phyloP scores from a whole-genome alignment of 1,140 invertebrate species.

The Orussus abietinus region DNA sequence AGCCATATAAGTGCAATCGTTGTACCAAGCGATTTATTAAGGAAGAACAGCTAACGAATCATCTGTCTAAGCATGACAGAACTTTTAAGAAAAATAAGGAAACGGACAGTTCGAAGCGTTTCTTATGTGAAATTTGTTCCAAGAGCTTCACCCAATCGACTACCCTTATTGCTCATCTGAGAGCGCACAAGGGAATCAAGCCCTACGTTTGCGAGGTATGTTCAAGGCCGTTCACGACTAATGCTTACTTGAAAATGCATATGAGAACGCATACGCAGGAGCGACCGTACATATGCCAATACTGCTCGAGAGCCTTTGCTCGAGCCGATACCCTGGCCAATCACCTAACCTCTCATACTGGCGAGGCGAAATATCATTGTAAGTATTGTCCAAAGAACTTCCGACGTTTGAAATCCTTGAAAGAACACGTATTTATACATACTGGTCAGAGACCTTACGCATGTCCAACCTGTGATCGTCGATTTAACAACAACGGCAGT shows the following conservation, averaged over 20 bases:
- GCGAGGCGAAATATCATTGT: conserved; percentile 63
- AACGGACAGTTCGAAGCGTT: conserved; percentile 65
- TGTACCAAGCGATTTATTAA: conserved; percentile 53
- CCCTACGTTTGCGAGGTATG: conserved; percentile 67
- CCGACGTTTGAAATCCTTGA: conserved; percentile 55
- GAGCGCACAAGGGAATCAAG: conserved; percentile 65
- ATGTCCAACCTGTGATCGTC: conserved; percentile 48
- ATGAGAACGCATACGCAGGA: conserved; percentile 59
- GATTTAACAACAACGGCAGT: conserved; percentile 51
- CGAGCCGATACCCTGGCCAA: conserved; percentile 51
- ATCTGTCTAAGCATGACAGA: conserved; percentile 56
- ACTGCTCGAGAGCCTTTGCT: conserved; percentile 53
- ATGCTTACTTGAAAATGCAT: conserved; percentile 51
- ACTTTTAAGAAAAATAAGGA: conserved; percentile 59
- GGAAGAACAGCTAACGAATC: conserved; percentile 50
- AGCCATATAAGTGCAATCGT: conserved; percentile 49
- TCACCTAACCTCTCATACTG: conserved; percentile 55
- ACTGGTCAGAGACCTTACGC: conserved; percentile 58
- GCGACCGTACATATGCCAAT: conserved; percentile 58
- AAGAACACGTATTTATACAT: conserved; percentile 62
- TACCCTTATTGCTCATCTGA: conserved; percentile 49
- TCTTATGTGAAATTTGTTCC: conserved; percentile 64
- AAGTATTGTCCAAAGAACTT: conserved; percentile 64
- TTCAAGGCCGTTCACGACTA: conserved; percentile 55
- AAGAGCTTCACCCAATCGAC: conserved; percentile 58